Percentiles rank a stretch among this genome's conserved stretches.
phyloP scores from a whole-genome alignment of 2,888 invertebrate species.

The Megamerina dolium region DNA sequence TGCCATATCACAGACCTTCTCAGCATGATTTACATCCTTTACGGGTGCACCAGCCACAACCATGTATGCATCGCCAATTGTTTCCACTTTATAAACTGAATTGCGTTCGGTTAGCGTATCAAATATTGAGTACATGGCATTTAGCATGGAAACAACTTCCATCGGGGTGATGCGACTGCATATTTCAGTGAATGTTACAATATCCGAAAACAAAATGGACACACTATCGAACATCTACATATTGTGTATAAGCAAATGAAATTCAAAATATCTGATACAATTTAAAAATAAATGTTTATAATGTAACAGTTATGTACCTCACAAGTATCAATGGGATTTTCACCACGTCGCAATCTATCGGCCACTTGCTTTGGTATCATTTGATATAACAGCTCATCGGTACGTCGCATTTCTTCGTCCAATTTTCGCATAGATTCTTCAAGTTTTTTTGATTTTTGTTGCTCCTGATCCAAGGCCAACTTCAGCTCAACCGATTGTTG shows the following conservation, averaged over 20 bases:
- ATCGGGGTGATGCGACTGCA: slow-evolving; percentile 93
- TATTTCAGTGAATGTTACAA: slow-evolving; percentile 96
- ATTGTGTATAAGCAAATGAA: background rate
- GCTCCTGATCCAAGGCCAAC: slow-evolving; percentile 91
- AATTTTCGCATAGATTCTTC: slow-evolving; percentile 94
- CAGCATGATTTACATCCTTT: slow-evolving; percentile 83
- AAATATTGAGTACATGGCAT: slow-evolving; percentile 96
- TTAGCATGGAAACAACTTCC: slow-evolving; percentile 96
- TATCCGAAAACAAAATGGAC: slow-evolving; percentile 94
- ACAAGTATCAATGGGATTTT: slow-evolving; percentile 92
- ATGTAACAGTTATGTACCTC: slow-evolving; percentile 59
- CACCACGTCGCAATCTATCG: slow-evolving; percentile 86
- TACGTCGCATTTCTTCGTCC: slow-evolving; percentile 92
- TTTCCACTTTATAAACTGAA: slow-evolving; percentile 95
- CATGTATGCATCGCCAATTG: slow-evolving; percentile 98
- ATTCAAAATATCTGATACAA: background rate
- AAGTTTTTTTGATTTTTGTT: slow-evolving; percentile 91
- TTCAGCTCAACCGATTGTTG: slow-evolving; percentile 96
- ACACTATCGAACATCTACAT: slow-evolving; percentile 91
- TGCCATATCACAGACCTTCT: slow-evolving; percentile 91
- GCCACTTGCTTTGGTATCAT: slow-evolving; percentile 99
- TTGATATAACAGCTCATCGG: slow-evolving; percentile 92
- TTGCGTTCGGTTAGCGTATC: slow-evolving; percentile 90
- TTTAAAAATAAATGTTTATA: background rate
- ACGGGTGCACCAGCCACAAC: slow-evolving; percentile 94